Conservation (phyloP, 2,113 vertebrate species). For the Anthoscopus minutus region DNA sequence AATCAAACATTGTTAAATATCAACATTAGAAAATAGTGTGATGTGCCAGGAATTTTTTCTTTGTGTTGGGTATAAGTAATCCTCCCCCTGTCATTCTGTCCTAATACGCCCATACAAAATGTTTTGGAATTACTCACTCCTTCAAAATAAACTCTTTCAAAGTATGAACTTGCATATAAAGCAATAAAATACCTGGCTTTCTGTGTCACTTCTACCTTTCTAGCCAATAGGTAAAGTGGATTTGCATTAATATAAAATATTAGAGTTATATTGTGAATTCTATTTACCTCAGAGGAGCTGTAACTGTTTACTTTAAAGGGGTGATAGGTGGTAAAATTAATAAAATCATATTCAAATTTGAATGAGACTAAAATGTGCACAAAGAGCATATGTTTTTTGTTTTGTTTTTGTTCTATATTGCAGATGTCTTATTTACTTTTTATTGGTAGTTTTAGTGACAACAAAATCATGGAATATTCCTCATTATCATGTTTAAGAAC, state of each 20-base stretch:
- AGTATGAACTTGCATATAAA: neutral
- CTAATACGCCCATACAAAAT: neutral
- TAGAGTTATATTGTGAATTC: neutral
- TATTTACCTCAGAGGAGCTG: neutral
- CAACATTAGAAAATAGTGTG: neutral
- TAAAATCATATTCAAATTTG: neutral
- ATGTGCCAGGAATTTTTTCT: neutral
- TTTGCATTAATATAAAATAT: neutral
- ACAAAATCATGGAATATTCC: neutral
- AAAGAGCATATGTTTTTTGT: neutral
- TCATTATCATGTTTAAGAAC: neutral
- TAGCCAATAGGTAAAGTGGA: neutral
- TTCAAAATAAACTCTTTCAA: neutral
- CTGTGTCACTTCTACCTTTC: neutral
- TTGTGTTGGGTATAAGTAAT: neutral
- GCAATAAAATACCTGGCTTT: neutral
- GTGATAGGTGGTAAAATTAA: neutral
- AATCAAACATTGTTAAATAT: neutral
- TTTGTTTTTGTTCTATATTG: neutral
- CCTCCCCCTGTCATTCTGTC: accelerated
- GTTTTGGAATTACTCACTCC: neutral
- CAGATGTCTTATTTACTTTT: neutral
- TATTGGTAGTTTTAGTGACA: neutral
- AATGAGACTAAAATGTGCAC: neutral
- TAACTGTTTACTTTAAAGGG: neutral